phyloP scores from a whole-genome alignment of 2,113 vertebrate genomes.

The Furnarius figulus region DNA sequence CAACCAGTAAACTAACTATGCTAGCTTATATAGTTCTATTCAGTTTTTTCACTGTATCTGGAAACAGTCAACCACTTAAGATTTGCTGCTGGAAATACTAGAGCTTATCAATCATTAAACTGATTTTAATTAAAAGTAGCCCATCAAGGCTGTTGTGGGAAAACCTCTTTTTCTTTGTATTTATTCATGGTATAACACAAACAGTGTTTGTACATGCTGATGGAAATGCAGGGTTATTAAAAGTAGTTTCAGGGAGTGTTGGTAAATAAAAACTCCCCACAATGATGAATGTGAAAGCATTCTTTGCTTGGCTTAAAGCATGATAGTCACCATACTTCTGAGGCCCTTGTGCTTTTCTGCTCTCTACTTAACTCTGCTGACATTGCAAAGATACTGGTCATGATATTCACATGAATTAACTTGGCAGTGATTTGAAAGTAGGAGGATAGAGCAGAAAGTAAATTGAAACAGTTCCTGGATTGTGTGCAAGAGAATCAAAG shows the following conservation, averaged over 20 bases:
- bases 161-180: slow-evolving; percentile 33
- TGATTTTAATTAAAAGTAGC: slow-evolving; percentile 66
- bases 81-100: slow-evolving; percentile 69
- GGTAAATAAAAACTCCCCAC: not conserved
- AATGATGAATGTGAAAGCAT: not conserved
- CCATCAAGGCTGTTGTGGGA: slow-evolving; percentile 14
- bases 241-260: not conserved
- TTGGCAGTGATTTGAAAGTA: not conserved
- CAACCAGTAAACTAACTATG: slow-evolving; percentile 56
- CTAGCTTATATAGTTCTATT: slow-evolving; percentile 44
- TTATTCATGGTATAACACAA: not conserved
- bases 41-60: slow-evolving; percentile 58
- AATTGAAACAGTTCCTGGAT: not conserved
- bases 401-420: not conserved
- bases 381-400: not conserved
- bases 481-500: not conserved
- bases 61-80: slow-evolving; percentile 61
- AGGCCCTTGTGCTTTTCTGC: not conserved
- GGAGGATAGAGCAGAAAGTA: not conserved
- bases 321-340: not conserved
- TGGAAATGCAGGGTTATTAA: not conserved
- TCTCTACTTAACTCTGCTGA: not conserved
- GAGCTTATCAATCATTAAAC: slow-evolving; percentile 72
- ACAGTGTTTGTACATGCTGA: not conserved
- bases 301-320: not conserved